Conservation (phyloP, 2,888 invertebrate genomes). For the Listrodromus nycthemerus region DNA sequence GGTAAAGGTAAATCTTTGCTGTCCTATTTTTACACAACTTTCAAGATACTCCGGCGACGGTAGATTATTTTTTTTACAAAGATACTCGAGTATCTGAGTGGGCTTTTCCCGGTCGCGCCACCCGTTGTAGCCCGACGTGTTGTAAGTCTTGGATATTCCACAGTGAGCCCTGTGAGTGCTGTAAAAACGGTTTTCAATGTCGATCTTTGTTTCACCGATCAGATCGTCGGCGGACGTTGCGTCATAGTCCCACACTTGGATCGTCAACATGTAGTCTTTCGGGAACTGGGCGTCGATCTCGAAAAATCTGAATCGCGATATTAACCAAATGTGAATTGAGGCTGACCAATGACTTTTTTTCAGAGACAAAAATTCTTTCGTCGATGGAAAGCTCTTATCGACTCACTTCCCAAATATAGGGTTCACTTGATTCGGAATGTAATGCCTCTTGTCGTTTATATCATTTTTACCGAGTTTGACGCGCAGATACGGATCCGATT, state of each 20-base stretch:
- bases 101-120: constrained; percentile 93
- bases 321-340: not conserved
- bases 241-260: constrained; percentile 92
- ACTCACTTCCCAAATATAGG: constrained; percentile 93
- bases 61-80: constrained; percentile 90
- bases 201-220: constrained; percentile 94
- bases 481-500: constrained; percentile 92
- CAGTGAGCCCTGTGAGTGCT: constrained; percentile 92
- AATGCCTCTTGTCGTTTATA: constrained; percentile 89
- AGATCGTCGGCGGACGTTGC: constrained; percentile 89
- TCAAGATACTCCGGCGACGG: constrained; percentile 86
- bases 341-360: not conserved
- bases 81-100: constrained; percentile 88
- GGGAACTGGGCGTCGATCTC: constrained; percentile 91
- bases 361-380: not conserved
- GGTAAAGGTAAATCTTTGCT: constrained; percentile 79
- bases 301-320: constrained; percentile 86
- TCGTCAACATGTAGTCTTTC: constrained; percentile 90
- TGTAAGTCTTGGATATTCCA: constrained; percentile 90
- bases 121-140: constrained; percentile 88
- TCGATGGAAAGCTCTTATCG: not conserved
- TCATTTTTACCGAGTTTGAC: constrained; percentile 89
- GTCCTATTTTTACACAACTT: constrained; percentile 86
- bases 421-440: constrained; percentile 90
- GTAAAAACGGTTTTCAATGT: constrained; percentile 94